Evolutionary conservation across 2,113 vertebrate genomes (phyloP).

Genomic region (Nibea coibor): DNA sequence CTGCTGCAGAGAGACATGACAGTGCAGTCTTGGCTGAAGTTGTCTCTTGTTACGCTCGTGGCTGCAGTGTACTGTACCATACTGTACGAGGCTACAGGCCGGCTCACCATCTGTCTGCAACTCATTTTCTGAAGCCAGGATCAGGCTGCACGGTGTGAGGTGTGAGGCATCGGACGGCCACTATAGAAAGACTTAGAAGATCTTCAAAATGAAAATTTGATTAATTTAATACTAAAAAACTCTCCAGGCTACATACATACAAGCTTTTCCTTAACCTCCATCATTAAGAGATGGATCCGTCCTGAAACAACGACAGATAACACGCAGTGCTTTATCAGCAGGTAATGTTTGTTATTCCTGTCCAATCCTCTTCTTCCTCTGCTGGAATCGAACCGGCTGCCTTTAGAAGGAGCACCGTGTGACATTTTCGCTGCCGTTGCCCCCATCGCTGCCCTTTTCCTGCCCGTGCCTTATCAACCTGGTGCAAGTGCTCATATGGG

Average conservation of each 20-base stretch:
- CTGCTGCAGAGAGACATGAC: conserved; percentile 41
- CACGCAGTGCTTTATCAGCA: background rate
- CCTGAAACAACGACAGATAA: background rate
- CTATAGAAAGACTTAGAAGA: too few species aligned
- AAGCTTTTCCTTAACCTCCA: background rate
- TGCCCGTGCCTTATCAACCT: conserved; percentile 24
- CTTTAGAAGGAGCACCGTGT: background rate
- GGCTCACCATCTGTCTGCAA: background rate
- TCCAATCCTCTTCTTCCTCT: background rate
- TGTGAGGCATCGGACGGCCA: background rate
- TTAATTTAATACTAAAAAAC: too few species aligned
- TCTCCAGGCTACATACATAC: too few species aligned
- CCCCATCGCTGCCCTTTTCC: conserved; percentile 24
- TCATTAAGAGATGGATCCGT: background rate
- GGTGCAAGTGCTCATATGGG: conserved; percentile 11
- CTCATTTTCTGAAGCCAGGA: background rate
- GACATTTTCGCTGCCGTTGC: conserved; percentile 41
- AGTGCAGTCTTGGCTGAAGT: conserved; percentile 31
- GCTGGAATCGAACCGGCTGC: background rate
- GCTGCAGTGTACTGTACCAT: background rate
- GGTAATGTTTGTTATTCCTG: background rate
- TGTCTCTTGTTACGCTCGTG: conserved; percentile 9
- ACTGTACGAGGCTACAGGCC: background rate
- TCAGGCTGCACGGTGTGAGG: background rate
- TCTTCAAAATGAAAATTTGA: too few species aligned